These are phyloP conservation scores for Grammomys surdaster DNA, from an alignment of 2,113 vertebrate species.

Conservation along the genomic window DNA sequence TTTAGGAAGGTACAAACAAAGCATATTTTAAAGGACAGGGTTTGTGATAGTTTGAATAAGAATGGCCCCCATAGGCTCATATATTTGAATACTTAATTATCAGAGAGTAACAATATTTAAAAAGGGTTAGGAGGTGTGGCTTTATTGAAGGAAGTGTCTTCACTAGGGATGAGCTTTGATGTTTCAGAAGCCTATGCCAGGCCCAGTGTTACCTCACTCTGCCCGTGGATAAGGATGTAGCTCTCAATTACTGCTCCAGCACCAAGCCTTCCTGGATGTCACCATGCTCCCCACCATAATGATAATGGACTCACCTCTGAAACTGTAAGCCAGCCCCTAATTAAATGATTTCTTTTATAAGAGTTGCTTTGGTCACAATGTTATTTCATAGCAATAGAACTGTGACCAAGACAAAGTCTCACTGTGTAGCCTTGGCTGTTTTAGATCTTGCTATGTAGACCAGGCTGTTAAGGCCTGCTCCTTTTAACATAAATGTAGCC, in stretches of 20 bases:
- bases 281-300: no score
- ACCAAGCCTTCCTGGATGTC: no score
- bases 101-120: neutral
- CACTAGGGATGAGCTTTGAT: no score
- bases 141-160: neutral
- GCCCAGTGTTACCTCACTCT: neutral
- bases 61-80: no score
- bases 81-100: neutral
- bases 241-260: no score
- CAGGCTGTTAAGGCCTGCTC: neutral
- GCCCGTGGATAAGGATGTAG: no score
- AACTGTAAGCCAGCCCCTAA: no score
- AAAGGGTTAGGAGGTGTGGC: neutral
- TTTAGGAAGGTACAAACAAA: neutral
- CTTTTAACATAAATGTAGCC: no score
- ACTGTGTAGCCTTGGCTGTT: neutral
- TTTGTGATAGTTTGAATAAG: no score
- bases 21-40: neutral
- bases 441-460: neutral
- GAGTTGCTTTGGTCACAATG: neutral
- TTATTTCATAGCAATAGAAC: neutral
- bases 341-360: neutral
- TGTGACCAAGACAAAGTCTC: neutral
- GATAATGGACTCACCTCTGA: no score
- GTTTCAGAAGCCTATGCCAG: no score